Base-by-base conservation (phyloP, 2,797 vertebrate genomes). In the Dicrostonyx torquatus region DNA sequence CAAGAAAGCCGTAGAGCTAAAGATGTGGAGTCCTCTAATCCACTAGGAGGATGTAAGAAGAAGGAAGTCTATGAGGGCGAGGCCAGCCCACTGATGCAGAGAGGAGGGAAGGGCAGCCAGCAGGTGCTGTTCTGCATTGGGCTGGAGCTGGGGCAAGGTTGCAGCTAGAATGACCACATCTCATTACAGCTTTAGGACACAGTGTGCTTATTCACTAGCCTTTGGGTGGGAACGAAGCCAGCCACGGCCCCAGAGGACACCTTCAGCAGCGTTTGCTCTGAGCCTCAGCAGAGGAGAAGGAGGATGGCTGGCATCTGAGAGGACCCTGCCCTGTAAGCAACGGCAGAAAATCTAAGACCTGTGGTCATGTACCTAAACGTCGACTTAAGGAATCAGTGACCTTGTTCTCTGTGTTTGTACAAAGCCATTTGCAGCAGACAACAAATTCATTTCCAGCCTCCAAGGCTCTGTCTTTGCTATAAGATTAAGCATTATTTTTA, bases 181-280 rank as follows among this genome's bases (percentile, higher is more conserved):
- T 77, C 29, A 50, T 64, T 82, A 26, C 45, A 77, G 53, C 22
- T 50, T 87, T 12, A 45, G 55, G 78, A 76, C 18, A 40, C 94
- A 78, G 1, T 3, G 5, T 50, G n/a, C 1, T 26, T 22, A 0
- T 10, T 75, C 75, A 8, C 43, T 29, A 58, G 43, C 76, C 24
- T 53, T 12, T 6, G 14, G 45, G 12, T 22, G 29, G 45, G 34
- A 55, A 34, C 55, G 15, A 48, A 58, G 62, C 13, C n/a, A 48
- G 37, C 11, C 8, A 1, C 10, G 20, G 29, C 11, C 6, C 0
- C 1, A 64, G 50, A 64, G 40, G 48, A 29, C 4, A 34, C 29
- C 12, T 37, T 31, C 48, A 40, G 26, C 34, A 40, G 26, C 2
- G 6, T 4, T 31, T 24, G 2, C 15, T n/a, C 17, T 37, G 13